These are phyloP conservation scores for Sipunculus nudus DNA, from an alignment of 2,888 invertebrate species.

Conservation along the genomic window DNA sequence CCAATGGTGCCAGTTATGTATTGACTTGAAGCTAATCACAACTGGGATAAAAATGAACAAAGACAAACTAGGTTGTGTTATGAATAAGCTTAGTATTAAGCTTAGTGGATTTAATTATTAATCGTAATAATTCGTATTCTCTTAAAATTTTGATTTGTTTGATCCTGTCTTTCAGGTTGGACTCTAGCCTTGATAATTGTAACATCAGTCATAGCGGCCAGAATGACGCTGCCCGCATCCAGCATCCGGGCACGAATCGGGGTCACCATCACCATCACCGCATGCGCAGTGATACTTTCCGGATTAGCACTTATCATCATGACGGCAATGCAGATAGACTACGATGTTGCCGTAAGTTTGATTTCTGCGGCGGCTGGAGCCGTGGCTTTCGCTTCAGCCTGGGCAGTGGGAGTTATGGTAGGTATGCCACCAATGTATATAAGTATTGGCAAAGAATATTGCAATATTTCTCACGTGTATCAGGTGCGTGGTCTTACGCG, in stretches of 20 bases:
- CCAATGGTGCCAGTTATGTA: no score
- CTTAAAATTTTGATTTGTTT: not conserved
- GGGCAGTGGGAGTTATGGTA: slow-evolving; percentile 40
- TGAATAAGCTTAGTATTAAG: no score
- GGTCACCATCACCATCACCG: slow-evolving; percentile 12
- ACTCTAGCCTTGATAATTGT: no score
- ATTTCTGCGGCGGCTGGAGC: slow-evolving; percentile 26
- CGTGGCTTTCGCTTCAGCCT: slow-evolving; percentile 33
- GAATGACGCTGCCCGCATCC: slow-evolving; percentile 29
- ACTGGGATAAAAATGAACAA: no score
- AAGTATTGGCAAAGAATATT: no score
- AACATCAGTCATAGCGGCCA: slow-evolving; percentile 27
- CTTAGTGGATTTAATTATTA: no score
- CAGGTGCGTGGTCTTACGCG: no score
- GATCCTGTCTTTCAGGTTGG: not conserved
- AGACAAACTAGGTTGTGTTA: no score
- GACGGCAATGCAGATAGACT: slow-evolving; percentile 15
- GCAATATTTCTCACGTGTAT: no score
- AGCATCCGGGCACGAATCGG: slow-evolving; percentile 24
- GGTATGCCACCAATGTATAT: no score
- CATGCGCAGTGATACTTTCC: slow-evolving; percentile 20
- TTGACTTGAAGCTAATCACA: no score
- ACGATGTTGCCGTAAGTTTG: slow-evolving; percentile 24
- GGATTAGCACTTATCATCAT: slow-evolving; percentile 19
- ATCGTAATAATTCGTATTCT: no score